phyloP scores from a whole-genome alignment of 1,140 invertebrate species.

The Drosophila arizonae region DNA sequence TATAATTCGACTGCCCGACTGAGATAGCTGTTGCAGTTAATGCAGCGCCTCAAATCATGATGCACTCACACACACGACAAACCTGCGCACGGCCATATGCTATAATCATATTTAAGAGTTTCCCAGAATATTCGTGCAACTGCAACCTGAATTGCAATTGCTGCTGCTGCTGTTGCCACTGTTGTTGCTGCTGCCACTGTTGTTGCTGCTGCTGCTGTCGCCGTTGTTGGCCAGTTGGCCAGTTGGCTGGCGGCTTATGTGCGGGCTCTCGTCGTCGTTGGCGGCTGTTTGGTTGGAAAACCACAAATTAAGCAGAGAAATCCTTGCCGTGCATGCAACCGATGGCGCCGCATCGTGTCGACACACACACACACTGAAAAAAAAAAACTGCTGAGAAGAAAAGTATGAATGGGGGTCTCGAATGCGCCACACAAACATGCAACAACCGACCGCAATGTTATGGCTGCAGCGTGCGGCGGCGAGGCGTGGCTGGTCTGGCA shows the following conservation, averaged over 20 bases:
- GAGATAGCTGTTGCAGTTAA: constrained; percentile 15
- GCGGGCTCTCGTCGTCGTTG: constrained; percentile 2
- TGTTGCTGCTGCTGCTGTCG: too few relatives aligned
- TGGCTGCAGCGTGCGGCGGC: constrained; percentile 58
- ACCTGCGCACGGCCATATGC: constrained; percentile 35
- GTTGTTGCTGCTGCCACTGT: constrained; percentile 23
- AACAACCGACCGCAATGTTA: constrained; percentile 75
- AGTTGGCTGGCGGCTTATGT: constrained; percentile 23
- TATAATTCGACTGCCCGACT: constrained; percentile 7
- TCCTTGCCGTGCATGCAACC: constrained; percentile 76
- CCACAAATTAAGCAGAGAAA: constrained; percentile 81
- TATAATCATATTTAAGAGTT: constrained; percentile 79
- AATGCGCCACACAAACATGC: constrained; percentile 64
- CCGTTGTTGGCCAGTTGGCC: neutral
- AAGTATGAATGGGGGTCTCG: constrained; percentile 24
- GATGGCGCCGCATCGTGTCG: constrained; percentile 56
- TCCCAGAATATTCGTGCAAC: constrained; percentile 76
- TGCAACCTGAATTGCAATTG: constrained; percentile 75
- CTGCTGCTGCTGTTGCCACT: constrained; percentile 53
- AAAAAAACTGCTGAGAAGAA: constrained; percentile 1
- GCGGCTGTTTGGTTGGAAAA: constrained; percentile 74
- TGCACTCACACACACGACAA: constrained; percentile 8
- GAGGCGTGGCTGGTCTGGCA: constrained; percentile 68
- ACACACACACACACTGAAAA: constrained; percentile 42
- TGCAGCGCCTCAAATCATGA: constrained; percentile 10